Conservation (phyloP, 1,140 invertebrate genomes). For the Phocides pigmalion region DNA sequence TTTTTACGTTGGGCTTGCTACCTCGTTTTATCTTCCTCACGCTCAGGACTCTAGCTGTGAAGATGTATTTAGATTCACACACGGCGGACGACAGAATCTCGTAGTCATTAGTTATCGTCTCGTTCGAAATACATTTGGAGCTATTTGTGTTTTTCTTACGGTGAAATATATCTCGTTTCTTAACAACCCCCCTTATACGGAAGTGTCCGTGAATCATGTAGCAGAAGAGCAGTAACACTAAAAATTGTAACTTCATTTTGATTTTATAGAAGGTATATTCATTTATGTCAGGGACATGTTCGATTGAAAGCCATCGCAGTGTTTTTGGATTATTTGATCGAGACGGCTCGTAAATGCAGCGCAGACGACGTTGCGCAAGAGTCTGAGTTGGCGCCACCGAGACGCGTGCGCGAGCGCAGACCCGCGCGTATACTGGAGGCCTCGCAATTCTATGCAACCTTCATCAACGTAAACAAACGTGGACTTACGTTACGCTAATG, state of each 20-base stretch:
- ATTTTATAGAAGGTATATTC: slow-evolving; percentile 40
- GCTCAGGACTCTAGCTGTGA: slow-evolving; percentile 74
- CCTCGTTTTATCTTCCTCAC: slow-evolving; percentile 78
- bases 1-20: slow-evolving; percentile 57
- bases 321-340: slow-evolving; percentile 58
- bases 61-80: slow-evolving; percentile 80
- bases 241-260: slow-evolving; percentile 72
- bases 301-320: slow-evolving; percentile 57
- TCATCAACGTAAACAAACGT: slow-evolving; percentile 79
- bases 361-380: slow-evolving; percentile 68
- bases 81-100: slow-evolving; percentile 78
- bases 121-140: slow-evolving; percentile 78
- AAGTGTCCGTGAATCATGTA: slow-evolving; percentile 59
- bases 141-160: slow-evolving; percentile 72
- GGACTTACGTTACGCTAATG: slow-evolving; percentile 64
- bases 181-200: slow-evolving; percentile 58
- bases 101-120: slow-evolving; percentile 81
- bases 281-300: slow-evolving; percentile 45
- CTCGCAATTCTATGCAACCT: slow-evolving; percentile 81
- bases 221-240: slow-evolving; percentile 67
- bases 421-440: slow-evolving; percentile 75
- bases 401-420: slow-evolving; percentile 79
- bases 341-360: slow-evolving; percentile 60
- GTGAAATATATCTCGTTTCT: slow-evolving; percentile 63
- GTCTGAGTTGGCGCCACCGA: slow-evolving; percentile 70